A percentile compares a stretch with the other conserved stretches of the same genome.
phyloP scores from a whole-genome alignment of 2,113 vertebrate species.

The Rattus rattus region DNA sequence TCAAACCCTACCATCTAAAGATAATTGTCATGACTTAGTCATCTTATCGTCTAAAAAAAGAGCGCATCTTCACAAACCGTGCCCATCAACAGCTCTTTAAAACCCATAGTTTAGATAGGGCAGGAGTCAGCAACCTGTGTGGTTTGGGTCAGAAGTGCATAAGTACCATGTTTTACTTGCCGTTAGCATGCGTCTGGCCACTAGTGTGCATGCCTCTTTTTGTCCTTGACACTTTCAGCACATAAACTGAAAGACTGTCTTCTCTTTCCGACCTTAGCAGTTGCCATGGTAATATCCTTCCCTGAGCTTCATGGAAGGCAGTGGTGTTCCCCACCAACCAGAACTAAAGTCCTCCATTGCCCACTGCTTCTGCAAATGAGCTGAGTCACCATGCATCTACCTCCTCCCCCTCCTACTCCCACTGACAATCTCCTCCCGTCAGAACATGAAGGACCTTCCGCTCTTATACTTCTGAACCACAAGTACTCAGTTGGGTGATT shows the following conservation, averaged over 20 bases:
- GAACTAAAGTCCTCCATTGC: background rate
- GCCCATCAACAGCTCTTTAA: constrained; percentile 24
- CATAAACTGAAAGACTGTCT: background rate
- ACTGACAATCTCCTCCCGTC: background rate
- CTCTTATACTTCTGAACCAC: background rate
- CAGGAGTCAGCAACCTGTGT: background rate
- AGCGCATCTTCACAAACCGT: background rate
- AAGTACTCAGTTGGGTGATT: background rate
- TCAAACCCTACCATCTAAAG: background rate
- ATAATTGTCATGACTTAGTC: background rate
- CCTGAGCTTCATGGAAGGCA: background rate
- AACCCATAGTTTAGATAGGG: background rate
- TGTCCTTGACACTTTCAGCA: background rate
- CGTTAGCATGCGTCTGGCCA: background rate
- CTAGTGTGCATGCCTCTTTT: background rate
- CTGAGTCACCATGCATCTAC: too few relatives aligned
- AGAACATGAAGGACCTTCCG: background rate
- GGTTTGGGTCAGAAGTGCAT: background rate
- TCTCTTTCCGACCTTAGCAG: background rate
- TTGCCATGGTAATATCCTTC: background rate
- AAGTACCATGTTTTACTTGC: background rate
- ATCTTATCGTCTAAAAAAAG: background rate
- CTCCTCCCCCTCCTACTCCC: background rate
- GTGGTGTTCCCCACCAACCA: background rate
- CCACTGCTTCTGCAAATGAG: background rate